A percentile compares a stretch with the other conserved stretches of the same genome.
Conservation (phyloP, 2,888 invertebrate genomes). For the Neria commutata region DNA sequence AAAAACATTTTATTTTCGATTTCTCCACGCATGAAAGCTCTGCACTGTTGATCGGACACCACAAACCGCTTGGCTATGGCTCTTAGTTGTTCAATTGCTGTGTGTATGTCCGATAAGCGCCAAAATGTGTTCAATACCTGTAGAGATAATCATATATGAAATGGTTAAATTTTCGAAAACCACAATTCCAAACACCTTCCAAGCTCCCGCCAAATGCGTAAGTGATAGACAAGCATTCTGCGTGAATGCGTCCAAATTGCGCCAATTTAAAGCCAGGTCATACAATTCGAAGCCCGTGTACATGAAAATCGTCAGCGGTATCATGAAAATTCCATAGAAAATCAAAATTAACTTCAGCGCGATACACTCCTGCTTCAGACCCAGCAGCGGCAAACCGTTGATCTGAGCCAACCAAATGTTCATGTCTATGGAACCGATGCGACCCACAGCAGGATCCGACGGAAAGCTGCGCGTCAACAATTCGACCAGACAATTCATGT, state of each 20-base stretch:
- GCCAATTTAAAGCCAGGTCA: constrained; percentile 31
- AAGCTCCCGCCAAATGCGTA: constrained; percentile 4
- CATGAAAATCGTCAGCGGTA: constrained; percentile 1
- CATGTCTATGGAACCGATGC: constrained; percentile 25
- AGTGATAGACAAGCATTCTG: constrained; percentile 33
- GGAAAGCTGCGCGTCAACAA: constrained; percentile 9
- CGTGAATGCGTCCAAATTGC: constrained; percentile 35
- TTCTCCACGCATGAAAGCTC: constrained; percentile 16
- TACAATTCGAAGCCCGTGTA: constrained; percentile 25
- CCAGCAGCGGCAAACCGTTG: constrained; percentile 20
- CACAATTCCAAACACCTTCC: constrained; percentile 1
- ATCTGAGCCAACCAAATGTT: constrained; percentile 22
- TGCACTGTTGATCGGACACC: constrained; percentile 31
- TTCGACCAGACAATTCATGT: constrained; percentile 6
- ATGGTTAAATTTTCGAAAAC: too few species aligned
- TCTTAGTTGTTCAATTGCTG: constrained; percentile 27
- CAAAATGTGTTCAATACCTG: constrained; percentile 36
- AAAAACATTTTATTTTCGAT: constrained; percentile 22
- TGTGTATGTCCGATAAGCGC: constrained; percentile 28
- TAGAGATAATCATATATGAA: too few species aligned
- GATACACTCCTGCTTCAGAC: background rate
- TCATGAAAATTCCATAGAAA: constrained; percentile 6
- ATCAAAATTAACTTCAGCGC: background rate
- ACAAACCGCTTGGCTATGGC: constrained; percentile 32
- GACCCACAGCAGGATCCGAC: constrained; percentile 16